Percentiles rank a stretch among this genome's conserved stretches.
Conservation (phyloP, 2,888 invertebrate genomes). For the Bellardia bayeri region DNA sequence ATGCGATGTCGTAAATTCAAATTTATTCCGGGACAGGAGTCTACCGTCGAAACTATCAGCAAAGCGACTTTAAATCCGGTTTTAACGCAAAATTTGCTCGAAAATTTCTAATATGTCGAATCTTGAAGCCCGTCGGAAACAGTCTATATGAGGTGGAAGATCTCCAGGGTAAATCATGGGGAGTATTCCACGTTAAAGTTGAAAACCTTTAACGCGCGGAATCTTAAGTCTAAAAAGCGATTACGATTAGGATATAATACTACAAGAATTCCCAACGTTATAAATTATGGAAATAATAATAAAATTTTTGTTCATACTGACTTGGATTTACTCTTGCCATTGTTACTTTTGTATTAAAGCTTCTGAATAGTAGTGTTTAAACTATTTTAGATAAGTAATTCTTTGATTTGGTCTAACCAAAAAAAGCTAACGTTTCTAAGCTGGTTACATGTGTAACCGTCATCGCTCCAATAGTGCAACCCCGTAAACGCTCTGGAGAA, state of each 20-base stretch:
- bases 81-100: no score
- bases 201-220: no score
- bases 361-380: no score
- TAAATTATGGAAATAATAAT: no score
- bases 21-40: not conserved
- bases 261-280: no score
- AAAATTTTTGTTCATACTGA: no score
- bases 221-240: no score
- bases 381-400: not conserved
- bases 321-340: no score
- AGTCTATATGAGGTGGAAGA: not conserved
- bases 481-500: no score
- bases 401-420: not conserved
- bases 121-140: no score
- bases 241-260: no score
- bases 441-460: not conserved
- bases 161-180: not conserved
- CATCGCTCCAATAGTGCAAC: not conserved
- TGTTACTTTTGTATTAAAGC: no score
- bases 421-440: not conserved
- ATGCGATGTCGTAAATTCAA: not conserved
- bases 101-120: not conserved
- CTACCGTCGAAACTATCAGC: not conserved
- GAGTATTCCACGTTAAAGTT: not conserved
- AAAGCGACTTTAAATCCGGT: not conserved